Percentiles rank a stretch among this genome's conserved stretches.
These are phyloP conservation scores for Rhinichthys klamathensis DNA, from an alignment of 2,113 vertebrate species.

Conservation along the genomic window DNA sequence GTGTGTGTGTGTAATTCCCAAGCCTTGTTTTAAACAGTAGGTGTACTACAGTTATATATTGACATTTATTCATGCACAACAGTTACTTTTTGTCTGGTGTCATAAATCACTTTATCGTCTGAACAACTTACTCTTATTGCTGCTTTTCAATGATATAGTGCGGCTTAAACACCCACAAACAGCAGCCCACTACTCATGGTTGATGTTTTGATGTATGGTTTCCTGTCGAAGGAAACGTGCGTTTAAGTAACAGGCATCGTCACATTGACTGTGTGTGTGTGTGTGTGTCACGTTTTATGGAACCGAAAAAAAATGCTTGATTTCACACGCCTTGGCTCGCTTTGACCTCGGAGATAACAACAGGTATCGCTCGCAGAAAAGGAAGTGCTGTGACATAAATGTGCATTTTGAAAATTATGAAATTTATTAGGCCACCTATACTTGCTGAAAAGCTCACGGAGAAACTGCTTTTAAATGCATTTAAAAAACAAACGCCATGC, in stretches of 20 bases:
- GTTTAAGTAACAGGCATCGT: neutral
- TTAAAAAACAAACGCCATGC: too few relatives aligned
- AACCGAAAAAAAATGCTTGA: neutral
- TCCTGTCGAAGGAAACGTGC: slow-evolving; percentile 8
- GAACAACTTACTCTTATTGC: neutral
- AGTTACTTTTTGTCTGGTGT: neutral
- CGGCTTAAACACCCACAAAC: neutral
- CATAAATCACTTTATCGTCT: neutral
- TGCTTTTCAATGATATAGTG: neutral
- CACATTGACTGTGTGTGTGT: neutral
- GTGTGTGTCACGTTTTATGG: neutral
- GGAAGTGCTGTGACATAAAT: neutral
- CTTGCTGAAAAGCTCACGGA: neutral
- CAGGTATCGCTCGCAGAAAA: neutral
- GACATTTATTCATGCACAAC: slow-evolving; percentile 5
- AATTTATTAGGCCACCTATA: neutral
- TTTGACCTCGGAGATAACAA: neutral
- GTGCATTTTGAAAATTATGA: neutral
- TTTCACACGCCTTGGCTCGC: neutral
- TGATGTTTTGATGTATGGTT: slow-evolving; percentile 11
- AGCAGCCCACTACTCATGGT: neutral
- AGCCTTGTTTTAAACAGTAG: neutral
- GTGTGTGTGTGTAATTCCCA: neutral
- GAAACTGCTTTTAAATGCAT: too few relatives aligned
- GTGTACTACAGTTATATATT: neutral